phyloP scores from a whole-genome alignment of 1,140 invertebrate species.

The Bombyx mandarina region DNA sequence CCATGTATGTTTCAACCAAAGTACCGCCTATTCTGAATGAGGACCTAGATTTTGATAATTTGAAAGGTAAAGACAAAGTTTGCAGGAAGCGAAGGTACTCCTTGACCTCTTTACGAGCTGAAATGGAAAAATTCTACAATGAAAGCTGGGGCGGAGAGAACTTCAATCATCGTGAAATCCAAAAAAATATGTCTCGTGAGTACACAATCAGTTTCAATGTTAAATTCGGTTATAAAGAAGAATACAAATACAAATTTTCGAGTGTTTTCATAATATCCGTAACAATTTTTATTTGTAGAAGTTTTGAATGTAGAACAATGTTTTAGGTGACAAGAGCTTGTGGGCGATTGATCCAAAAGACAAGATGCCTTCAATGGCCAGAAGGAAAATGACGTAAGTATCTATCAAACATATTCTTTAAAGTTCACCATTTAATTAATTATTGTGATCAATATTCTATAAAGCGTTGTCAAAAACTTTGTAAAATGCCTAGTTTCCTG shows the following conservation, averaged over 20 bases:
- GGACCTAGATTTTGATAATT: slow-evolving; percentile 59
- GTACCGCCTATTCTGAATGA: slow-evolving; percentile 54
- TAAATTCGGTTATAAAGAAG: neutral
- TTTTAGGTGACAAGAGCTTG: slow-evolving; percentile 55
- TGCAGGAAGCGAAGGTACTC: slow-evolving; percentile 44
- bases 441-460: neutral
- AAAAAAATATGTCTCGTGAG: slow-evolving; percentile 73
- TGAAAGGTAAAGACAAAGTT: slow-evolving; percentile 47
- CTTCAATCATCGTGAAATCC: slow-evolving; percentile 69
- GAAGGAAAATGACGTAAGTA: slow-evolving; percentile 51
- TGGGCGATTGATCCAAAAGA: slow-evolving; percentile 62
- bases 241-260: neutral
- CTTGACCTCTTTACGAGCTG: slow-evolving; percentile 47
- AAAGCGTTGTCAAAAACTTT: too few relatives aligned
- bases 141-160: slow-evolving; percentile 74
- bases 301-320: neutral
- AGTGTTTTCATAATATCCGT: neutral
- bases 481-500: too few relatives aligned
- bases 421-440: neutral
- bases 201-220: slow-evolving; percentile 14
- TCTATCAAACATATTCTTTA: neutral
- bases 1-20: slow-evolving; percentile 52
- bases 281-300: neutral
- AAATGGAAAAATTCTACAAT: slow-evolving; percentile 75
- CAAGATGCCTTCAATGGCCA: slow-evolving; percentile 36